phyloP scores from a whole-genome alignment of 2,113 vertebrate species.

The Marcusenius ussheri region DNA sequence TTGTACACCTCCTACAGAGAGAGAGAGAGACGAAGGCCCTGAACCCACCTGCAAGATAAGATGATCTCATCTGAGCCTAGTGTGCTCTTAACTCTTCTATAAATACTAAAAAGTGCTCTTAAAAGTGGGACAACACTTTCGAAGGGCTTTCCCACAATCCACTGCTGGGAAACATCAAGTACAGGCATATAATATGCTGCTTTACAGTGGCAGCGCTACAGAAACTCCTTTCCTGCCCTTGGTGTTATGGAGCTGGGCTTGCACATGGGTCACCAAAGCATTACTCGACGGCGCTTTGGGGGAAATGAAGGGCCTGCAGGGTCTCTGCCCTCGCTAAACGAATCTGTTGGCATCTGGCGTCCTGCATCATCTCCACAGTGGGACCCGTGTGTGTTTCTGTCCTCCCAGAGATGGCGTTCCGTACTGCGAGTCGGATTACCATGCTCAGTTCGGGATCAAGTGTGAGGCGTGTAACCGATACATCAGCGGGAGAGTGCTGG shows the following conservation, averaged over 20 bases:
- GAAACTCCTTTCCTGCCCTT: neutral
- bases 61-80: neutral
- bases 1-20: neutral
- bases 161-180: neutral
- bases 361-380: neutral
- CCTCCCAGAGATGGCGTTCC: constrained; percentile 82
- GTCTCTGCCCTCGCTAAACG: neutral
- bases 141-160: neutral
- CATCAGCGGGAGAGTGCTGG: constrained; percentile 93
- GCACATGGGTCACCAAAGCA: neutral
- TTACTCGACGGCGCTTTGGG: neutral
- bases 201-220: neutral
- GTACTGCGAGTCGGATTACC: constrained; percentile 93
- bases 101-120: neutral
- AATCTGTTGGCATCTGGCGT: neutral
- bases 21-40: neutral
- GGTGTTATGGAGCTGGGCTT: neutral
- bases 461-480: constrained; percentile 92
- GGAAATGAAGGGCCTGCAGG: neutral
- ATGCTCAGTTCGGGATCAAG: constrained; percentile 92
- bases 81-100: neutral
- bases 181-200: neutral
- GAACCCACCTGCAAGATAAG: neutral
- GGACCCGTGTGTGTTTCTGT: constrained; percentile 20
- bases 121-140: neutral